phyloP scores from a whole-genome alignment of 2,888 invertebrate species.

The Fragum fragum region DNA sequence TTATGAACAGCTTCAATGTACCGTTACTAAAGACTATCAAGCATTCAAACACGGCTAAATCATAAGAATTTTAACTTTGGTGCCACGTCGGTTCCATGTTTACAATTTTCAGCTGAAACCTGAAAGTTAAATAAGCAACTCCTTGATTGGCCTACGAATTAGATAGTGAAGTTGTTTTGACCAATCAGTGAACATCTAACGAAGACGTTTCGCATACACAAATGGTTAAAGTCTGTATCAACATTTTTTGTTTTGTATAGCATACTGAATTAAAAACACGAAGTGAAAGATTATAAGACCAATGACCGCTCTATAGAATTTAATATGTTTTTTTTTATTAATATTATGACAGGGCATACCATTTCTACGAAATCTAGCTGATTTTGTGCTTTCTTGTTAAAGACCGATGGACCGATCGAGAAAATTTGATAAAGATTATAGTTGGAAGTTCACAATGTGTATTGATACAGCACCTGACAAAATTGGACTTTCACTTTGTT shows the following conservation, averaged over 20 bases:
- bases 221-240: constrained; percentile 44
- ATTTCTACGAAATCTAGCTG: too few relatives aligned
- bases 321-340: too few relatives aligned
- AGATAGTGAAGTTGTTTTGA: constrained; percentile 15
- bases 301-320: too few relatives aligned
- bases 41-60: not conserved
- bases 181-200: constrained; percentile 55
- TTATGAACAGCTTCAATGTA: too few relatives aligned
- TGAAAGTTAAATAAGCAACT: constrained; percentile 18
- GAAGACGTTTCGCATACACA: constrained; percentile 46
- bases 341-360: too few relatives aligned
- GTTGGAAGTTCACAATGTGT: constrained; percentile 38
- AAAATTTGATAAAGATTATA: constrained; percentile 50
- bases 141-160: constrained; percentile 32
- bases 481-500: constrained; percentile 29
- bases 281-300: too few relatives aligned
- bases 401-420: too few relatives aligned
- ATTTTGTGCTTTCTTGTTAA: too few relatives aligned
- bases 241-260: too few relatives aligned
- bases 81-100: constrained; percentile 63
- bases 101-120: constrained; percentile 51
- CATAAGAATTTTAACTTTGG: not conserved
- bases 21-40: not conserved
- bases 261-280: too few relatives aligned
- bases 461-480: constrained; percentile 15